phyloP scores from a whole-genome alignment of 2,113 vertebrate genomes.

The Prietella phreatophila region DNA sequence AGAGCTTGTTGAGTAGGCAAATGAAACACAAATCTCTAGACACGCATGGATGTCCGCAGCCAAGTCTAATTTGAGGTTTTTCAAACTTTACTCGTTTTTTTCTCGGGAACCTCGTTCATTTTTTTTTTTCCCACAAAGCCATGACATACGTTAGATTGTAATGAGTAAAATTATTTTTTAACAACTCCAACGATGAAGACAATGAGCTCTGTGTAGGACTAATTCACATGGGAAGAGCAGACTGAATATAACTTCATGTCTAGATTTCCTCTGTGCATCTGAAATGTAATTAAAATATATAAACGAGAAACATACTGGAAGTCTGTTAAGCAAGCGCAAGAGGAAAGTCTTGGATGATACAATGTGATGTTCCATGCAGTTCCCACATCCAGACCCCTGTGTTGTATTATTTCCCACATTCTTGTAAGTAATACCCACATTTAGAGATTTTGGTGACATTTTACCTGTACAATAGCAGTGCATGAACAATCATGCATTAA shows the following conservation, averaged over 20 bases:
- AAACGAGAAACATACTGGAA: neutral
- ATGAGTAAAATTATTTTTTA: constrained; percentile 7
- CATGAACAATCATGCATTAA: too few species aligned
- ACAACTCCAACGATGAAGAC: neutral
- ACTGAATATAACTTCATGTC: neutral
- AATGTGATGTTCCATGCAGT: neutral
- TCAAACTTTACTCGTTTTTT: constrained; percentile 18
- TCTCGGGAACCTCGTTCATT: neutral
- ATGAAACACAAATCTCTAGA: constrained; percentile 46
- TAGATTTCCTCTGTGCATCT: constrained; percentile 1
- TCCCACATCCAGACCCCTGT: neutral
- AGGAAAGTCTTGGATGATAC: neutral
- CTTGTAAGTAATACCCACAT: neutral
- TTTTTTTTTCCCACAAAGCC: neutral
- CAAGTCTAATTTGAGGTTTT: constrained; percentile 26
- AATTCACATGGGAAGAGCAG: neutral
- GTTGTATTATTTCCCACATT: neutral
- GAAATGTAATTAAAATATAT: neutral
- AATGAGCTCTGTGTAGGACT: neutral
- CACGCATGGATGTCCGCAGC: neutral
- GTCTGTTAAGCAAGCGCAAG: neutral
- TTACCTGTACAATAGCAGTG: too few species aligned
- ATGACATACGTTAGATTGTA: neutral
- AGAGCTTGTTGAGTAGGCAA: constrained; percentile 37
- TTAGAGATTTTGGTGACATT: neutral